Evolutionary conservation across 2,113 vertebrate genomes (phyloP).

Genomic region (Brachyhypopomus occidentalis): DNA sequence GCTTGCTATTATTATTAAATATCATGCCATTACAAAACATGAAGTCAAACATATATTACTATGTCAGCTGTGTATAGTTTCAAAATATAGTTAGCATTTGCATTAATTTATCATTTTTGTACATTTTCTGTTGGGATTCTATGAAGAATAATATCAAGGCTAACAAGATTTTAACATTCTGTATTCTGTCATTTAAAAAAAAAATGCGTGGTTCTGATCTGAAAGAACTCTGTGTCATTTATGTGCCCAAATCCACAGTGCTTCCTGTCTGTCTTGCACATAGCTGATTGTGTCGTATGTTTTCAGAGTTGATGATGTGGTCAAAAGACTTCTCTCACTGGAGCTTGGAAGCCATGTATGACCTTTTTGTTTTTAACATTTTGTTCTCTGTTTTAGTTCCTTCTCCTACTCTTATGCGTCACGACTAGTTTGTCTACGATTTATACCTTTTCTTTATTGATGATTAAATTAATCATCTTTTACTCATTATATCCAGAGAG

Average conservation of each 20-base stretch:
- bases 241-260: not conserved
- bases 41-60: too few relatives aligned
- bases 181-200: too few relatives aligned
- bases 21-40: not conserved
- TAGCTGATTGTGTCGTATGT: slow-evolving; percentile 46
- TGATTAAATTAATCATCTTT: not conserved
- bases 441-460: not conserved
- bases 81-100: too few relatives aligned
- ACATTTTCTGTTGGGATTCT: too few relatives aligned
- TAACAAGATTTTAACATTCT: too few relatives aligned
- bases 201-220: too few relatives aligned
- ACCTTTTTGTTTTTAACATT: slow-evolving; percentile 29
- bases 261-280: not conserved
- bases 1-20: too few relatives aligned
- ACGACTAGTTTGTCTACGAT: not conserved
- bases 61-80: too few relatives aligned
- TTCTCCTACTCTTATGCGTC: not conserved
- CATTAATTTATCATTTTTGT: too few relatives aligned
- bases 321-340: slow-evolving; percentile 86
- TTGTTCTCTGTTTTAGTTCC: not conserved
- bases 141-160: too few relatives aligned
- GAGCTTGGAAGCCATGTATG: slow-evolving; percentile 90
- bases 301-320: slow-evolving; percentile 84
- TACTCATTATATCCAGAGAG: slow-evolving; percentile 72
- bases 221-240: too few relatives aligned